Evolutionary conservation across 64 coral and sea anemone species (phyloP).

Genomic region (Pocillopora damicornis): DNA sequence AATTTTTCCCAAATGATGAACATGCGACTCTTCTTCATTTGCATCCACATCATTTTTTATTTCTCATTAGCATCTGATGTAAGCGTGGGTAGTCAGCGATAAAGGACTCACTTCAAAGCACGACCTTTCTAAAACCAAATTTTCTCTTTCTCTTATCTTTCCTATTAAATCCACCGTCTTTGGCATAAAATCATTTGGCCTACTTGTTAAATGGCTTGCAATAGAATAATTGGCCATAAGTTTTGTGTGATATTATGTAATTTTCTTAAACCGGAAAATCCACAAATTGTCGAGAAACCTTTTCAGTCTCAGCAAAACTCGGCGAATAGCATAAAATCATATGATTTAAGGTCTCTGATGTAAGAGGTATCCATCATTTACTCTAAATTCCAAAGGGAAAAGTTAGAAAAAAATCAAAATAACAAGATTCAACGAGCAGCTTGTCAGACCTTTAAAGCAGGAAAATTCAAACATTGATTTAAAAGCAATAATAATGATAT

Average conservation of each 20-base stretch:
- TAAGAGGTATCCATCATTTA: background rate
- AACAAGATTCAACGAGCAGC: background rate
- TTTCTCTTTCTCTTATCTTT: slow-evolving; percentile 10
- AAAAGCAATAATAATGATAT: background rate
- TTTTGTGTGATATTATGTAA: background rate
- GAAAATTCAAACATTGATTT: background rate
- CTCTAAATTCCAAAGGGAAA: background rate
- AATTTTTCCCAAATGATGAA: background rate
- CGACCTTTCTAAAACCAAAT: background rate
- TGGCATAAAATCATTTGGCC: background rate
- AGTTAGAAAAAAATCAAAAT: background rate
- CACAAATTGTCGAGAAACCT: too few relatives aligned
- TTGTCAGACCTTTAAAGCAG: background rate
- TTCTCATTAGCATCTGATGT: background rate
- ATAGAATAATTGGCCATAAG: slow-evolving; percentile 18
- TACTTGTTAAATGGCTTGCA: slow-evolving; percentile 7
- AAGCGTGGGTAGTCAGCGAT: background rate
- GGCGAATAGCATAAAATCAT: background rate
- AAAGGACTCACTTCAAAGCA: background rate
- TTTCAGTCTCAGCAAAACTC: too few relatives aligned
- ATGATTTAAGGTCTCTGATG: background rate
- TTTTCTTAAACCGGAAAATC: background rate
- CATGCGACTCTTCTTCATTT: background rate
- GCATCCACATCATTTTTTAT: slow-evolving; percentile 17
- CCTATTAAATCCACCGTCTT: background rate